Evolutionary conservation across 2,113 vertebrate species (phyloP).

Genomic region (Hydrochoerus hydrochaeris): DNA sequence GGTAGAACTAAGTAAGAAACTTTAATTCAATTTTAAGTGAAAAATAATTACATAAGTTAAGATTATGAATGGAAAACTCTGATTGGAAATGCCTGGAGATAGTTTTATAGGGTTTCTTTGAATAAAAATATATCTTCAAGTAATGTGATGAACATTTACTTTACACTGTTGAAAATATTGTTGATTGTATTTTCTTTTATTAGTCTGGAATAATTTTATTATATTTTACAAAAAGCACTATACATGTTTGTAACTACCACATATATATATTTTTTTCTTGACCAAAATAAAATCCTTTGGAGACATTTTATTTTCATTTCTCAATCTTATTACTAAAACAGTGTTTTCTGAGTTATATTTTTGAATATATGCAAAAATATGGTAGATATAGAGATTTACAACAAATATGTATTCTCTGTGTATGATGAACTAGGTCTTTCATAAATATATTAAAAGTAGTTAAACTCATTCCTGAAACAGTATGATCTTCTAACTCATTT

Average conservation of each 20-base stretch:
- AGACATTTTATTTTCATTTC: neutral
- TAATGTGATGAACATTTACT: constrained; percentile 67
- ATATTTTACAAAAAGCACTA: constrained; percentile 23
- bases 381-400: neutral
- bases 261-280: constrained; percentile 46
- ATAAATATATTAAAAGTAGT: neutral
- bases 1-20: constrained; percentile 43
- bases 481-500: neutral
- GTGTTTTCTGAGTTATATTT: neutral
- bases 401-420: constrained; percentile 20
- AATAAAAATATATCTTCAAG: constrained; percentile 70
- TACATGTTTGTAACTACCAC: neutral
- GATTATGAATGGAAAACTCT: constrained; percentile 51
- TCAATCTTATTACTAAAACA: neutral
- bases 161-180: constrained; percentile 23
- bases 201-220: constrained; percentile 57
- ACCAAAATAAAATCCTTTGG: constrained; percentile 43
- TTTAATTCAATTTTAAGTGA: constrained; percentile 62
- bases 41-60: constrained; percentile 61
- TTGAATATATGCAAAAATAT: constrained; percentile 19
- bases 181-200: constrained; percentile 34
- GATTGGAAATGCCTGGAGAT: constrained; percentile 59
- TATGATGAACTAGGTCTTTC: neutral
- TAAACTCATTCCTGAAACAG: neutral
- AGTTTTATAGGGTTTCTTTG: constrained; percentile 71